These are phyloP conservation scores for Drosophila tsacasi DNA, from an alignment of 1,140 invertebrate genomes.

Conservation along the genomic window DNA sequence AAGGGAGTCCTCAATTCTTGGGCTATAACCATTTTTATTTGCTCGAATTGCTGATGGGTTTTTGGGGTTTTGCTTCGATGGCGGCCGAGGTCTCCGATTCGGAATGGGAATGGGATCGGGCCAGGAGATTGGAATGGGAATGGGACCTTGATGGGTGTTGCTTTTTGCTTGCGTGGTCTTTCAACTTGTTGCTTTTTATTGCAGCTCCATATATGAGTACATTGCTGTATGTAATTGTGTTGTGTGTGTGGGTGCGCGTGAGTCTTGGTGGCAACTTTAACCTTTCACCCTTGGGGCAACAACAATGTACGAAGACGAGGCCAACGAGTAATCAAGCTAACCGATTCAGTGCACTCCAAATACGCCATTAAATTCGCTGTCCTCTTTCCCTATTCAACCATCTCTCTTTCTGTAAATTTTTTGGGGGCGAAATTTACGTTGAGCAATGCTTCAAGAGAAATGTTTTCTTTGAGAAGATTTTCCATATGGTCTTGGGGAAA, in stretches of 20 bases:
- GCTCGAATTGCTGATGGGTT: slow-evolving; percentile 71
- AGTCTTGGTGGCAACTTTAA: slow-evolving; percentile 40
- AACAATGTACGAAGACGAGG: slow-evolving; percentile 51
- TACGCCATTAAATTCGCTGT: slow-evolving; percentile 29
- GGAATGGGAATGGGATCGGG: slow-evolving; percentile 19
- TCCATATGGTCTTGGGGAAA: neutral
- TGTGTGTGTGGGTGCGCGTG: neutral
- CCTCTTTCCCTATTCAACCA: neutral
- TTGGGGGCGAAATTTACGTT: no score
- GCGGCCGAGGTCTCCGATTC: slow-evolving; percentile 19
- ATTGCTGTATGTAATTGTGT: slow-evolving; percentile 16
- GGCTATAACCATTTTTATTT: slow-evolving; percentile 72
- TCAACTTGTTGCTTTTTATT: slow-evolving; percentile 73
- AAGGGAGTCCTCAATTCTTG: slow-evolving; percentile 6
- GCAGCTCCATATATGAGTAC: slow-evolving; percentile 28
- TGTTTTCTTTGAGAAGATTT: neutral
- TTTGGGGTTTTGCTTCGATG: slow-evolving; percentile 36
- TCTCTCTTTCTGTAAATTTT: neutral
- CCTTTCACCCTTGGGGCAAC: slow-evolving; percentile 60
- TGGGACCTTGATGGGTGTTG: slow-evolving; percentile 35
- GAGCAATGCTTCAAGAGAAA: neutral
- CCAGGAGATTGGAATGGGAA: neutral
- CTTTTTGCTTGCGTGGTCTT: slow-evolving; percentile 50
- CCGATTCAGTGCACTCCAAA: slow-evolving; percentile 73
- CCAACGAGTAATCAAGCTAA: slow-evolving; percentile 68